Conservation (phyloP, 2,113 vertebrate species). For the Lepus europaeus region DNA sequence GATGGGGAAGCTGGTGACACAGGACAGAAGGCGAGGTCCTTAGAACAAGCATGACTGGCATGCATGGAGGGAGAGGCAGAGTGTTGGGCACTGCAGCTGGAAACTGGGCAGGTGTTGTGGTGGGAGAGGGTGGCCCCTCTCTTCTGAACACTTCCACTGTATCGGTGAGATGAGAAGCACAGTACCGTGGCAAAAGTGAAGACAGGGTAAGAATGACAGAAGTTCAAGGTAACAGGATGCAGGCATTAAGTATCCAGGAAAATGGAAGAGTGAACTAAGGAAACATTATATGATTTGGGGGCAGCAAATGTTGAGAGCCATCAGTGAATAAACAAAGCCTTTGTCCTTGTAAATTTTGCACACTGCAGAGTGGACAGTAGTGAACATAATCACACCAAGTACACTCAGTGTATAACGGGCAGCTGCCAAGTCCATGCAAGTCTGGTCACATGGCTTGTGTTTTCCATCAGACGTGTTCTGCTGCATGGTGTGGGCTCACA, state of each 20-base stretch:
- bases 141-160: not conserved
- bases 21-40: not conserved
- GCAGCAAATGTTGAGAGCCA: not conserved
- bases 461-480: not conserved
- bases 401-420: not conserved
- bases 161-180: not conserved
- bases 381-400: not conserved
- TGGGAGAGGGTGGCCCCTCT: not conserved
- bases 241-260: not conserved
- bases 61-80: not conserved
- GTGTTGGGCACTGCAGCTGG: not conserved
- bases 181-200: not conserved
- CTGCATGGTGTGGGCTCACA: not conserved
- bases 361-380: not conserved
- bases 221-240: not conserved
- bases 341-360: not conserved
- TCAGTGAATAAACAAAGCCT: not conserved
- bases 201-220: not conserved
- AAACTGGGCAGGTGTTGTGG: not conserved
- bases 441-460: not conserved
- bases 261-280: not conserved
- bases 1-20: not conserved
- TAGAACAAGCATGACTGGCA: too few species aligned
- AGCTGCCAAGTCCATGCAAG: not conserved
- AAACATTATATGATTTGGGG: not conserved